Base-by-base conservation (phyloP, 2,797 vertebrate species). In the Helicolenus hilgendorfi region DNA sequence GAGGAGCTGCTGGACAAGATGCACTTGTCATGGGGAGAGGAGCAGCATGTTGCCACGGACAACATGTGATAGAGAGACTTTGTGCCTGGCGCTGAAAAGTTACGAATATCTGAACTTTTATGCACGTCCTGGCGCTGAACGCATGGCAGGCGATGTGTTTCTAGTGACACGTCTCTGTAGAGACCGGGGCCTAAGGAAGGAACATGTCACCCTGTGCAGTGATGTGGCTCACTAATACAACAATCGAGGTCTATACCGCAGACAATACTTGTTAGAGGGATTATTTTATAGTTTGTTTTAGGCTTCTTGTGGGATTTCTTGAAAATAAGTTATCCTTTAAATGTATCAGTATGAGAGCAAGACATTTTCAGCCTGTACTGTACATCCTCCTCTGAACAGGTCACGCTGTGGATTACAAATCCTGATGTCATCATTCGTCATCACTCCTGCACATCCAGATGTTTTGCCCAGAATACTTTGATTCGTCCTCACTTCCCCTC, bases 351-450 rank as follows among this genome's bases (percentile, higher is more conserved):
- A 0, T 49, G 20, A 38, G 7, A 55, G 64, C 55, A 13, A 62
- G 60, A 53, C 35, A 29, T 71, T 55, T 62, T 77, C 68, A 38
- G 10, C 14, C 27, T 14, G 4, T 45, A 20, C 49, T 53, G 8
- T 1, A 6, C 20, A 29, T 35, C 58, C 60, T 85, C 77, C 62
- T 20, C 75, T 49, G 41, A 75, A 26, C 41, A 41, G 53, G 26
- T 26, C 62, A 58, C 7, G 1, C 33, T 24, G 53, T 27, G 63
- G 36, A 72, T 83, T 84, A 77, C 77, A 87, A 80, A 88, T 36
- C 33, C 71, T 33, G 64, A 7, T 81, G 59, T 68, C 72, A 83
- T 55, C 70, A 35, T 76, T 89, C 13, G 3, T 87, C 81, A 67
- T 49, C 20, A 0, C 31, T 67, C 55, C 13, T 83, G 38, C 18